Base-by-base conservation (phyloP, 2,888 invertebrate species). In the Trachelus troglodyta region DNA sequence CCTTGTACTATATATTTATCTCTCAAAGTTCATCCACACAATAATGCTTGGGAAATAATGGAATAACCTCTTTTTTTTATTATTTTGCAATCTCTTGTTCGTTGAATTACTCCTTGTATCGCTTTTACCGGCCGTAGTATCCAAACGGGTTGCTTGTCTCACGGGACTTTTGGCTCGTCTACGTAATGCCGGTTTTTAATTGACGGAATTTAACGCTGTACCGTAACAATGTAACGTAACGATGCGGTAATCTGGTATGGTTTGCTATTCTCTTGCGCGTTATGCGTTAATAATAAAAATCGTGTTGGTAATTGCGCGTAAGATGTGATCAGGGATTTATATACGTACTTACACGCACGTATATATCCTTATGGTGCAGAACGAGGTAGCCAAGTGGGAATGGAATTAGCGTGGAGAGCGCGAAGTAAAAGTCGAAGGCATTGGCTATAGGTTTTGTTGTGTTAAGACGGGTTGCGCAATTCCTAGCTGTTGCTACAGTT, bases 381-480 rank as follows among this genome's bases (percentile, higher is more conserved):
- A 56, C 23, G 56, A 56, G 56, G 56, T 56, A 56, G 56, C 23
- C 56, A 56, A 56, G 56, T 56, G 56, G 56, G 56, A 56, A 23
- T 56, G 23, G 56, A 56, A 56, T 56, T 56, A 56, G 56, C 56
- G 23, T 23, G 56, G 23, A 56, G 56, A 56, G 56, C 56, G 23
- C 56, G 74, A 35, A 23, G 76, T 78, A 75, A 83, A 69, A 78
- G 78, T 79, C 76, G 75, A 76, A 68, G 80, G 75, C 79, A 76
- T 77, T 83, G 81, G 77, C 79, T 79, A 80, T 79, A 75, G 79
- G 76, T 76, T 75, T 80, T 71, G 80, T 84, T 81, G 82, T 80
- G 78, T 74, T 74, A 78, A 30, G 73, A 0, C 74, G 9, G 35
- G n/a, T 74, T 74, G 37, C 74, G 74, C 35, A 74, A 74, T 74